A percentile compares a stretch with the other conserved stretches of the same genome.
These are phyloP conservation scores for Anas georgica DNA, from an alignment of 2,797 vertebrate species.

Conservation along the genomic window DNA sequence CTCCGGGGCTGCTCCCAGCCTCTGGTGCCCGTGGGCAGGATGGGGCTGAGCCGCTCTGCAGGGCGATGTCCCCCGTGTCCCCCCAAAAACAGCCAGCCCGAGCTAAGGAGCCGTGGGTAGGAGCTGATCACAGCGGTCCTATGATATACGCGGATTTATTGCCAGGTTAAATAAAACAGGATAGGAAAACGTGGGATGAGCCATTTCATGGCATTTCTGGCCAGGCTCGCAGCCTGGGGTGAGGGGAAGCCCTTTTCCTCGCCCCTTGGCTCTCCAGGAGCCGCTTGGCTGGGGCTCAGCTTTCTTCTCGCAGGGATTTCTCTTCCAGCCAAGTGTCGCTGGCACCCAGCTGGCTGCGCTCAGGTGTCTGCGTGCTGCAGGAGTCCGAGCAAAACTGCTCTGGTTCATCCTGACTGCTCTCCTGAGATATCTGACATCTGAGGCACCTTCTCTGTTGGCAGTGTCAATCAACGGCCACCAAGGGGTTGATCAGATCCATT, in stretches of 20 bases:
- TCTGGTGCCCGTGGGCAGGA: fast-evolving
- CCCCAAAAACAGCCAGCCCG: not conserved
- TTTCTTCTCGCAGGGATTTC: not conserved
- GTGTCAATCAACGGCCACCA: not conserved
- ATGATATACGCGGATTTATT: fast-evolving
- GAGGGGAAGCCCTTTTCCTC: not conserved
- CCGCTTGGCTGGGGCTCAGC: not conserved
- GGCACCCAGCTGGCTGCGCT: not conserved
- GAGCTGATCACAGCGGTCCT: fast-evolving
- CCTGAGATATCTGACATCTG: constrained; percentile 6
- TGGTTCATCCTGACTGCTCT: constrained; percentile 28
- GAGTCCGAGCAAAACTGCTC: not conserved
- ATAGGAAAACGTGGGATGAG: not conserved
- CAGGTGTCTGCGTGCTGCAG: not conserved
- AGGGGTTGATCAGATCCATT: not conserved
- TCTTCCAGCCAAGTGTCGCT: not conserved
- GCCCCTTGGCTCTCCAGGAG: not conserved
- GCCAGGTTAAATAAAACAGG: not conserved
- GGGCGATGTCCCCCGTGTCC: not conserved
- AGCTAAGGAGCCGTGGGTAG: not conserved
- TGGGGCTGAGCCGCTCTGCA: not conserved
- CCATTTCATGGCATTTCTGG: not conserved
- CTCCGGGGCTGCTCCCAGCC: not conserved
- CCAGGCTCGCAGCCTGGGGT: not conserved
- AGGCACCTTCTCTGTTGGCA: not conserved